These are phyloP conservation scores for Melieria omissa DNA, from an alignment of 2,888 invertebrate species.

Conservation along the genomic window DNA sequence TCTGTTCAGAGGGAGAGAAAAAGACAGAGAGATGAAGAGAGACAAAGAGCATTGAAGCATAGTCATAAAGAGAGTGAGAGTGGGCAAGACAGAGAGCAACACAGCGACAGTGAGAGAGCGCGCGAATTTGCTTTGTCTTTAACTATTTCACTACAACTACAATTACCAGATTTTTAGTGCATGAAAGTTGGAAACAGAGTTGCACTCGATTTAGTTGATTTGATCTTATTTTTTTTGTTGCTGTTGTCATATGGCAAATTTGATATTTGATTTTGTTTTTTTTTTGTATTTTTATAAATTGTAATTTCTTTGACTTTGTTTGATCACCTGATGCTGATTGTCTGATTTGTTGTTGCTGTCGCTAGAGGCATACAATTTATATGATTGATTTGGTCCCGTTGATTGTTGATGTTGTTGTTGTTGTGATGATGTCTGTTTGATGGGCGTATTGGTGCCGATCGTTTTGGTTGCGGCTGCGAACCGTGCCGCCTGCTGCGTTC, in stretches of 20 bases:
- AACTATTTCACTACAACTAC: neutral
- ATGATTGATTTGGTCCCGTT: slow-evolving; percentile 46
- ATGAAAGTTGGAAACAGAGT: too few species aligned
- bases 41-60: neutral
- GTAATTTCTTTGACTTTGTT: slow-evolving; percentile 31
- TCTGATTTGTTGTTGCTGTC: slow-evolving; percentile 46
- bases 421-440: slow-evolving; percentile 25
- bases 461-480: slow-evolving; percentile 23
- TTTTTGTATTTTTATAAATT: slow-evolving; percentile 19
- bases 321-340: slow-evolving; percentile 63
- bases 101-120: slow-evolving; percentile 39
- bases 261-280: slow-evolving; percentile 19
- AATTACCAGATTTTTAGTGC: too few species aligned
- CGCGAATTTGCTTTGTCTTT: slow-evolving; percentile 3
- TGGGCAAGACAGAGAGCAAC: slow-evolving; percentile 27
- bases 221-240: slow-evolving; percentile 6
- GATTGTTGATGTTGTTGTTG: slow-evolving; percentile 29
- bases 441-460: slow-evolving; percentile 50
- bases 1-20: slow-evolving; percentile 1
- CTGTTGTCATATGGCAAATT: slow-evolving; percentile 17
- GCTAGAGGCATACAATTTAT: slow-evolving; percentile 47
- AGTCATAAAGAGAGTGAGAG: slow-evolving; percentile 9
- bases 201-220: too few species aligned
- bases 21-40: neutral
- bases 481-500: slow-evolving; percentile 29